Conservation (phyloP, 2,797 vertebrate genomes). For the Sebastes glaucus region DNA sequence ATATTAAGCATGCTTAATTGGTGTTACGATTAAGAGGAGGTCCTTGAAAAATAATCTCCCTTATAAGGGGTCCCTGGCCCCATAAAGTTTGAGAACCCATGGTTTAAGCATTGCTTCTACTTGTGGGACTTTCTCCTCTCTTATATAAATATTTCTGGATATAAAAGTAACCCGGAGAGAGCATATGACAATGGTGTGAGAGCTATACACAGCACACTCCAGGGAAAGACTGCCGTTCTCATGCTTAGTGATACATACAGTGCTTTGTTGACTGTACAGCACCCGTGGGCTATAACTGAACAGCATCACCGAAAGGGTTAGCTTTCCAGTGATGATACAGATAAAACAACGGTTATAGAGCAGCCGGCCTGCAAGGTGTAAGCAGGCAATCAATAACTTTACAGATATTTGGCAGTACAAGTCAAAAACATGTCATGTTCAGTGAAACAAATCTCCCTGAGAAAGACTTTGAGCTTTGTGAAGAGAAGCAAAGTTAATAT, state of each 20-base stretch:
- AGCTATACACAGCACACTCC: not conserved
- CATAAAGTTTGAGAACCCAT: too few species aligned
- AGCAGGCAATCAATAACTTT: not conserved
- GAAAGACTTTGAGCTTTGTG: not conserved
- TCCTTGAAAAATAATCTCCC: too few species aligned
- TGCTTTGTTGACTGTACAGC: not conserved
- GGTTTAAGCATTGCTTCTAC: not conserved
- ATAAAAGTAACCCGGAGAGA: not conserved
- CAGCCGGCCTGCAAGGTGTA: not conserved
- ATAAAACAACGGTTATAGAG: not conserved
- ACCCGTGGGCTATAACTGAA: not conserved
- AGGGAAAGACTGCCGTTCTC: not conserved
- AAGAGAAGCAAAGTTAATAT: not conserved
- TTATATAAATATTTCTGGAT: not conserved
- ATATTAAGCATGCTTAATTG: rapidly evolving
- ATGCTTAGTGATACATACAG: not conserved
- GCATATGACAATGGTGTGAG: not conserved
- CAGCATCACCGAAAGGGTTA: not conserved
- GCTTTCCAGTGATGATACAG: not conserved
- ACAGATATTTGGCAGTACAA: not conserved
- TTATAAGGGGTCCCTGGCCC: too few species aligned
- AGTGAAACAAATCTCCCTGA: not conserved
- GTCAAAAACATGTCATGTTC: not conserved
- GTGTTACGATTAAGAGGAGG: too few species aligned
- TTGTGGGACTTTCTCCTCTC: not conserved